phyloP scores from a whole-genome alignment of 1,140 invertebrate species.

The Rhopalosiphum padi region DNA sequence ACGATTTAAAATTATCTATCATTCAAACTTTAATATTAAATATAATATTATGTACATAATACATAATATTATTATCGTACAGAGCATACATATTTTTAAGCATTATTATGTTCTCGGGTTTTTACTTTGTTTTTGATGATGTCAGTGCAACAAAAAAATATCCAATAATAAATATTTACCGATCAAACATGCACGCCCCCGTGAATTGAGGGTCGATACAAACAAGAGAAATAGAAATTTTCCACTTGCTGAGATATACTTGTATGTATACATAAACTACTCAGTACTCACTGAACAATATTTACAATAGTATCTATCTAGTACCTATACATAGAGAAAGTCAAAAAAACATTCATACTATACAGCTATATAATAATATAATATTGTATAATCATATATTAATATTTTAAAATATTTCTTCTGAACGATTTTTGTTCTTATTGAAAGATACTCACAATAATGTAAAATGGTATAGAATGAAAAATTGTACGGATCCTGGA shows the following conservation, averaged over 20 bases:
- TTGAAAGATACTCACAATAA: not conserved
- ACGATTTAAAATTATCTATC: not conserved
- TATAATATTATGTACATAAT: not conserved
- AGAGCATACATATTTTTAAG: not conserved
- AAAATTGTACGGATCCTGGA: not conserved
- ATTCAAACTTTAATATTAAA: not conserved
- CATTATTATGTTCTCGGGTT: not conserved
- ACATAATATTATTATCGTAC: not conserved
- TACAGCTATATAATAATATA: too few relatives aligned
- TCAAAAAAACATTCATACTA: not conserved
- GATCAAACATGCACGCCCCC: not conserved
- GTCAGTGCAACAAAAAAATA: not conserved
- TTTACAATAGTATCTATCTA: not conserved
- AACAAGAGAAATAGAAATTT: not conserved
- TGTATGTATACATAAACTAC: not conserved
- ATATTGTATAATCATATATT: too few relatives aligned
- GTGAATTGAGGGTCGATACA: not conserved
- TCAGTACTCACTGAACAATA: not conserved
- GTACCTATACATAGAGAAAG: not conserved
- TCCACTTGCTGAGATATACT: not conserved
- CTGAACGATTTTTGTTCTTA: not conserved
- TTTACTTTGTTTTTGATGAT: not conserved
- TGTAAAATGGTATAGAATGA: not conserved
- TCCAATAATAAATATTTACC: not conserved
- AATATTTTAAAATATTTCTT: not conserved